phyloP scores from a whole-genome alignment of 2,113 vertebrate genomes.

The Anas platyrhynchos region DNA sequence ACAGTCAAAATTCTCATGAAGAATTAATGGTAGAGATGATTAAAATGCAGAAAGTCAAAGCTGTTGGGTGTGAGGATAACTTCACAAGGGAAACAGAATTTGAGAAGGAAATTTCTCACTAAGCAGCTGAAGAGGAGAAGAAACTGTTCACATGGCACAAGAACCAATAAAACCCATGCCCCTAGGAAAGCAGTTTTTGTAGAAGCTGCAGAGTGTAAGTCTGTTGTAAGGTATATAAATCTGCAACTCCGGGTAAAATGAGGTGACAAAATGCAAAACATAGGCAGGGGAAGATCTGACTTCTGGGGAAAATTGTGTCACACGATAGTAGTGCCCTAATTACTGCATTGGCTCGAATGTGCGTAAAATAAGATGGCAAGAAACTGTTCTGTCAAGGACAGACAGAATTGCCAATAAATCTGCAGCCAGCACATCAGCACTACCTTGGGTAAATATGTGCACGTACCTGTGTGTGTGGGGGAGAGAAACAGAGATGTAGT shows the following conservation, averaged over 20 bases:
- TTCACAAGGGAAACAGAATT: background rate
- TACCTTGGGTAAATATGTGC: background rate
- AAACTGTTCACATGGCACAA: background rate
- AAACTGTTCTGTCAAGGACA: background rate
- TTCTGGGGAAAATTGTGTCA: background rate
- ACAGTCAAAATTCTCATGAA: background rate
- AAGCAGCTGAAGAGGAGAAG: background rate
- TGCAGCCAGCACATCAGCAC: background rate
- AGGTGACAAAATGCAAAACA: background rate
- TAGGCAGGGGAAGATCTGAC: background rate
- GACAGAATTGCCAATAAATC: background rate
- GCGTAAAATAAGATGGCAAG: background rate
- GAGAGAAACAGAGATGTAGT: background rate
- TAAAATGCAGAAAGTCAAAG: background rate
- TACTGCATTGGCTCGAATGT: background rate
- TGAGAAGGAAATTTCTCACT: background rate
- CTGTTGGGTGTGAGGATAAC: background rate
- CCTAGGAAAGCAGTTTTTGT: background rate
- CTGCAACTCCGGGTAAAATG: background rate
- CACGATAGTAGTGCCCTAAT: background rate
- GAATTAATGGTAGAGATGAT: background rate
- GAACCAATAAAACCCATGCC: too few species aligned
- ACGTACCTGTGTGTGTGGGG: rapidly evolving
- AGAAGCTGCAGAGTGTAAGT: background rate
- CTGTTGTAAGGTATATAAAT: background rate